Base-by-base conservation (phyloP, 2,113 vertebrate species). In the Mellivora capensis region DNA sequence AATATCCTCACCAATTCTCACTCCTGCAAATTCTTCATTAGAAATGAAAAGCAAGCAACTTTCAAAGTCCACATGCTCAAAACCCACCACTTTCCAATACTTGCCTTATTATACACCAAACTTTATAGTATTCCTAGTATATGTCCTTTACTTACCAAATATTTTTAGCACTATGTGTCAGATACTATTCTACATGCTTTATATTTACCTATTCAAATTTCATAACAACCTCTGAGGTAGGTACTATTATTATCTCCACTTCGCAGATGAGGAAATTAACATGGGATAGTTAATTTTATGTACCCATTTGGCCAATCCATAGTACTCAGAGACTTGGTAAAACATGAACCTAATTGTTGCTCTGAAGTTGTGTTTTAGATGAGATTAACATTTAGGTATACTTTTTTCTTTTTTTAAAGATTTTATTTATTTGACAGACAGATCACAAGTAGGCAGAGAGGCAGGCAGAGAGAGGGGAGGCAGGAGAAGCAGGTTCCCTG, bases 361-460 rank as follows among this genome's bases (percentile, higher is more conserved):
- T 52, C 4, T 42, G 25, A 90, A 82, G 34, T 21, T 82, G 91
- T 89, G 61, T 72, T 89, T 93, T 61, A 95, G 57, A 87, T 10
- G 27, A 90, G 83, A 62, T 67, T 34, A 80, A 88, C 34, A 97
- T 91, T 71, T 95, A 79, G 39, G 44, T 77, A 83, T 59, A 71
- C 29, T 81, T 52, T 94, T 52, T 52, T 52, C 52, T 52, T 52
- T 52, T 52, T 52, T 52, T 52, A 17, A 52, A 52, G 52, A 52
- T 52, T 52, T 52, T 52, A 52, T 52, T 52, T 52, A 52, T 52
- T 52, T 52, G 14, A 52, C 3, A 52, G 49, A 52, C 49, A 52
- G 49, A 52, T 52, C 14, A 52, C 49, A 52, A 15, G 15, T 52
- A 52, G 52, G 52, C 52, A 52, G 52, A 52, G 52, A 52, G 52